Base-by-base conservation (phyloP, 2,888 invertebrate genomes). In the Crioceris asparagi region DNA sequence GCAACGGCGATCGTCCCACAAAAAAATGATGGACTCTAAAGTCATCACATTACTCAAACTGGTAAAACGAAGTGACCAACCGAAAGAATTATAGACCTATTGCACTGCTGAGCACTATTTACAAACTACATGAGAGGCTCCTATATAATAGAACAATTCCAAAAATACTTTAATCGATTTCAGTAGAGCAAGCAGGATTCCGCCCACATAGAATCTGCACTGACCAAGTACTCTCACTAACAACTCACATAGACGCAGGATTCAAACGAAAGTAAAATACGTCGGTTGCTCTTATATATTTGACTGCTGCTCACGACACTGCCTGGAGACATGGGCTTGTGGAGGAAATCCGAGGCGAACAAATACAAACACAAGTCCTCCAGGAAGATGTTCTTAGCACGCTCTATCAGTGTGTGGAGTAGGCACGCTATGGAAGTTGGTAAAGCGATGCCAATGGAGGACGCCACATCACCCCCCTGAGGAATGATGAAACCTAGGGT, bases 231-330 rank as follows among this genome's bases (percentile, higher is more conserved):
- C 23, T 23, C 23, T 23, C 23, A 23, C 23, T 23, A n/a, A 23
- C 23, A 23, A 23, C 23, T n/a, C 23, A 23, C n/a, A 23, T 23
- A 23, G 23, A 23, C 7, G 23, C 23, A 23, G 23, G 23, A 23
- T 23, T 8, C 23, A 7, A 23, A 23, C 7, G n/a, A 23, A 23
- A 23, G 7, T 8, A 23, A 23, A 23, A 23, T 8, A 23, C 23
- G n/a, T 23, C 23, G 23, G 23, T 23, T n/a, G 23, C 23, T 8
- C n/a, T 23, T 23, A 23, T 23, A 23, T 7, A 23, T 8, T 23
- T 23, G 23, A 23, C 7, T n/a, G n/a, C 23, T 23, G 23, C 23
- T 23, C n/a, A 23, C 23, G 23, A 23, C n/a, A 23, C 23, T n/a
- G 23, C n/a, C 23, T 23, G 23, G 23, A 23, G 23, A 23, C 23